Conservation (phyloP, 1,140 invertebrate genomes). For the Halictus rubicundus region DNA sequence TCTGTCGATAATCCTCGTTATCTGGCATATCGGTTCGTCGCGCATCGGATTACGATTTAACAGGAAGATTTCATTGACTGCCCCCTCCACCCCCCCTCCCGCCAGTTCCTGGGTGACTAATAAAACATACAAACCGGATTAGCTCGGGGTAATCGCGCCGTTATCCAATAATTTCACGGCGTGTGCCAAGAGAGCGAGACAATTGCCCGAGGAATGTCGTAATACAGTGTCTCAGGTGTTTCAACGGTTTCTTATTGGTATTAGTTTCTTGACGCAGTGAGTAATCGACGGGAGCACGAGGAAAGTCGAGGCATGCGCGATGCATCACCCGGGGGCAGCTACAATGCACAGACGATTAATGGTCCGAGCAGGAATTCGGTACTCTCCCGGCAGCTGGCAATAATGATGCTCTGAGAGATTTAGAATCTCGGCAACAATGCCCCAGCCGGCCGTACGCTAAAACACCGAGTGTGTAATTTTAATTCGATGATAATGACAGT, state of each 20-base stretch:
- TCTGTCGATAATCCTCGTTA: too few species aligned
- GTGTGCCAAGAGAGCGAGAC: background rate
- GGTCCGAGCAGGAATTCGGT: constrained; percentile 1
- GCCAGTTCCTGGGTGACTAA: too few species aligned
- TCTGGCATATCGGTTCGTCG: too few species aligned
- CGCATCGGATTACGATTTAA: too few species aligned
- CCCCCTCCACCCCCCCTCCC: too few species aligned
- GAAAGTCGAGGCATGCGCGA: background rate
- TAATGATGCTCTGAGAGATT: constrained; percentile 4
- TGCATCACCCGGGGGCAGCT: background rate
- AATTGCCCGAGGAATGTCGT: background rate
- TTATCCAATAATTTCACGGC: background rate
- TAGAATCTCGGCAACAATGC: background rate
- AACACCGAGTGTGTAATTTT: background rate
- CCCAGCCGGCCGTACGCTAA: too few species aligned
- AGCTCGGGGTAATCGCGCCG: background rate
- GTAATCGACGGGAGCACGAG: background rate
- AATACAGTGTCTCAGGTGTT: background rate
- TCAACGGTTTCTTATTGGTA: background rate
- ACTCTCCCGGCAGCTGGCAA: background rate
- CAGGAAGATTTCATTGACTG: too few species aligned
- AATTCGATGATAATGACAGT: background rate
- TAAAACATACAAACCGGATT: too few species aligned
- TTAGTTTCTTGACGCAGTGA: background rate
- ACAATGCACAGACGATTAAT: constrained; percentile 3